Conservation (phyloP, 2,888 invertebrate genomes). For the Griposia aprilina region DNA sequence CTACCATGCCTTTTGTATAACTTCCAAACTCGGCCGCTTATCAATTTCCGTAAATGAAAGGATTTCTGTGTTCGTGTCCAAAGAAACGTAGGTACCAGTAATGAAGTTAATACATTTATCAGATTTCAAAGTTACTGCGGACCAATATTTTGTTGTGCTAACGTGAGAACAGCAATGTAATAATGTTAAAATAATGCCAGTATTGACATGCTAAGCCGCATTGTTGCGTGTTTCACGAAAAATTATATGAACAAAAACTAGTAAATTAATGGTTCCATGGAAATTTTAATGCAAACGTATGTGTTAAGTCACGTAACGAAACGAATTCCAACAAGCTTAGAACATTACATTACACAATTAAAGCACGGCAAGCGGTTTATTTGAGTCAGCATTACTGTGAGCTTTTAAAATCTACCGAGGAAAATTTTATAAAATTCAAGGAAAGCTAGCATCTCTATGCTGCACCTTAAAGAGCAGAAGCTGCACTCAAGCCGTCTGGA, state of each 20-base stretch:
- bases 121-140: conserved; percentile 68
- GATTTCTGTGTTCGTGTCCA: conserved; percentile 74
- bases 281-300: conserved; percentile 70
- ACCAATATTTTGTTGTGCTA: conserved; percentile 67
- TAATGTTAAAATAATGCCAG: conserved; percentile 70
- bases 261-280: conserved; percentile 71
- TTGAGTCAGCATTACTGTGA: conserved; percentile 20
- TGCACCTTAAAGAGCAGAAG: conserved; percentile 33
- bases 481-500: conserved; percentile 57
- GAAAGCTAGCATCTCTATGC: conserved; percentile 22
- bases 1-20: conserved; percentile 71
- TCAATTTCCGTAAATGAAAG: conserved; percentile 81
- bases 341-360: conserved; percentile 44
- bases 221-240: conserved; percentile 78
- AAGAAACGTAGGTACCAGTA: conserved; percentile 70
- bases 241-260: conserved; percentile 71
- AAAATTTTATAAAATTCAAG: conserved; percentile 23
- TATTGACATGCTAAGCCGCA: conserved; percentile 74
- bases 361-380: conserved; percentile 27
- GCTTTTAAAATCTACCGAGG: conserved; percentile 21
- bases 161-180: conserved; percentile 77
- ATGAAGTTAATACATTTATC: conserved; percentile 72
- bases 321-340: conserved; percentile 50
- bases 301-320: conserved; percentile 68
- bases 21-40: conserved; percentile 78